phyloP scores from a whole-genome alignment of 1,140 invertebrate genomes.

The Diprion similis region DNA sequence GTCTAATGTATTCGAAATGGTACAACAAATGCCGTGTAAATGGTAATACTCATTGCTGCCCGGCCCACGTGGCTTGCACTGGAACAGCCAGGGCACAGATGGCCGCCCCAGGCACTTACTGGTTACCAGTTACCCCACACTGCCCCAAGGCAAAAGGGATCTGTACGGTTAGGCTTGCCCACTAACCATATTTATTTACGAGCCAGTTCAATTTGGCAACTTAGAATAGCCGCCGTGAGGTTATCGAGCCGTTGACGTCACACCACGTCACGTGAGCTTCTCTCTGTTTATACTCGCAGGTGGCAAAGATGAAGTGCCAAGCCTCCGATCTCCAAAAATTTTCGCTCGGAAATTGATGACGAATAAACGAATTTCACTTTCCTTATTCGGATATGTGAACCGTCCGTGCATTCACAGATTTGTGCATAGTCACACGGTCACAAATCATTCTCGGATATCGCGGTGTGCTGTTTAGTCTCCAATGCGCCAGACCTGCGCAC shows the following conservation, averaged over 20 bases:
- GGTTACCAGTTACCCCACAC: constrained; percentile 42
- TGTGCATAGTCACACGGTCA: no score
- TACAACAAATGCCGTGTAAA: constrained; percentile 59
- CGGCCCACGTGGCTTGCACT: constrained; percentile 54
- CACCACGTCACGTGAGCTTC: no score
- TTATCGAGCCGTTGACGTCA: no score
- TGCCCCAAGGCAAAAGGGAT: constrained; percentile 55
- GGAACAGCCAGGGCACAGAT: constrained; percentile 58
- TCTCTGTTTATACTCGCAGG: no score
- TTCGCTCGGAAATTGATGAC: no score
- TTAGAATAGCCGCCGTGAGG: not conserved
- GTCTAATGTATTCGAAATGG: constrained; percentile 53
- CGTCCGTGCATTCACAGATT: no score
- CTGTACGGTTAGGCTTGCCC: constrained; percentile 50
- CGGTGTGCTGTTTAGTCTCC: not conserved
- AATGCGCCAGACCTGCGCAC: not conserved
- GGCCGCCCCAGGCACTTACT: constrained; percentile 60
- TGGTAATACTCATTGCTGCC: constrained; percentile 39
- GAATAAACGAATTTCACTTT: no score
- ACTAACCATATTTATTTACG: constrained; percentile 62
- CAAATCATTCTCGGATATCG: no score
- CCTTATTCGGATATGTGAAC: no score
- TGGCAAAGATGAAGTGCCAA: no score
- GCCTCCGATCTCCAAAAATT: no score
- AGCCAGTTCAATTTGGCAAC: constrained; percentile 46